phyloP scores from a whole-genome alignment of 2,113 vertebrate species.

The Proterorhinus semilunaris region DNA sequence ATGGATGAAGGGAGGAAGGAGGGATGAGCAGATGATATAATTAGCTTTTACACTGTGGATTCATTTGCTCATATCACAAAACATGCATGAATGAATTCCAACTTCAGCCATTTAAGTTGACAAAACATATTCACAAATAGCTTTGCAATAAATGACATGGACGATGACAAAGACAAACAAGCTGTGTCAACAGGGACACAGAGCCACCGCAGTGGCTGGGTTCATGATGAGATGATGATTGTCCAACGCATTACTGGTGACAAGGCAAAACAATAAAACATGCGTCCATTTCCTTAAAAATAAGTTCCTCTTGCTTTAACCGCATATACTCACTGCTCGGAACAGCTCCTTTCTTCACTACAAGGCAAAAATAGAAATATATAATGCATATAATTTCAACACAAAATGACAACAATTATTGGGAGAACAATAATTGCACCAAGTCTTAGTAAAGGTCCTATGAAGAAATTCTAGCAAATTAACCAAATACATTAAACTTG shows the following conservation, averaged over 20 bases:
- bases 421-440: neutral
- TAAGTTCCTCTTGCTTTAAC: slow-evolving; percentile 48
- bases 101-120: slow-evolving; percentile 32
- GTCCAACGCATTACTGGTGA: slow-evolving; percentile 44
- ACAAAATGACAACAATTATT: neutral
- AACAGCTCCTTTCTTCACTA: slow-evolving; percentile 78
- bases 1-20: slow-evolving; percentile 29
- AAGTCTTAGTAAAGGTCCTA: slow-evolving; percentile 17
- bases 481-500: neutral
- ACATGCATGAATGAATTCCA: slow-evolving; percentile 60
- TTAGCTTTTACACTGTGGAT: slow-evolving; percentile 42
- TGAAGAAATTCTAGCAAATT: slow-evolving; percentile 11
- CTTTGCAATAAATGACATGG: slow-evolving; percentile 32
- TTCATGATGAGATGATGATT: slow-evolving; percentile 51
- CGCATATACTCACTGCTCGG: slow-evolving; percentile 77
- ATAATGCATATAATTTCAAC: slow-evolving; percentile 47
- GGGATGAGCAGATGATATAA: slow-evolving; percentile 21
- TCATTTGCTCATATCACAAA: slow-evolving; percentile 34
- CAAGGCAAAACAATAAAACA: slow-evolving; percentile 52
- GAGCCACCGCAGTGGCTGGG: slow-evolving; percentile 39
- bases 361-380: slow-evolving; percentile 61
- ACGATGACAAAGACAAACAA: slow-evolving; percentile 45
- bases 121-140: slow-evolving; percentile 40
- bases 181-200: slow-evolving; percentile 34
- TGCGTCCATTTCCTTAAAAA: slow-evolving; percentile 49